These are phyloP conservation scores for Palloptera scutellata DNA, from an alignment of 2,888 invertebrate genomes.

Conservation along the genomic window DNA sequence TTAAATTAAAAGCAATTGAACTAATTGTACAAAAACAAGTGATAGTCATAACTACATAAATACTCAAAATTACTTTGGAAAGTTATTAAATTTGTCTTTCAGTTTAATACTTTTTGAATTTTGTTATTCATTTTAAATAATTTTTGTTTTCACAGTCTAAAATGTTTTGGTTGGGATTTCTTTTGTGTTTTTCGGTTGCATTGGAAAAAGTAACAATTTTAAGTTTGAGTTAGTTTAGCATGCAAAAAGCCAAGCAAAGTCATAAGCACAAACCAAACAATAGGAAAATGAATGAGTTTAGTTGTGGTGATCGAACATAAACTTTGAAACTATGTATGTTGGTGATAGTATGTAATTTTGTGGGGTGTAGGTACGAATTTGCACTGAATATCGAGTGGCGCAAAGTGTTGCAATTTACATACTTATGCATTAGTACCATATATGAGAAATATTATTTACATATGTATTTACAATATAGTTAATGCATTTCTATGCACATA, in stretches of 20 bases:
- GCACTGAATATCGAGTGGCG: too few species aligned
- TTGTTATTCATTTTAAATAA: neutral
- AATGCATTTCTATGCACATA: too few species aligned
- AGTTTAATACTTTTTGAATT: neutral
- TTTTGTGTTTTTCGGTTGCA: constrained; percentile 21
- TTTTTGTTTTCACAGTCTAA: constrained; percentile 32
- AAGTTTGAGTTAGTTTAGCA: constrained; percentile 18
- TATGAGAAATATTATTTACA: too few species aligned
- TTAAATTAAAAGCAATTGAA: too few species aligned
- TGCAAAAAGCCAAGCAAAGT: constrained; percentile 29
- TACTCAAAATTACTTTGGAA: constrained; percentile 1
- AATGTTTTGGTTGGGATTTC: constrained; percentile 46
- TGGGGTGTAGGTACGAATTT: neutral
- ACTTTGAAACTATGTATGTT: neutral
- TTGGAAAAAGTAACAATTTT: constrained; percentile 6
- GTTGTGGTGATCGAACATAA: neutral
- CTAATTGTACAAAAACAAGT: too few species aligned
- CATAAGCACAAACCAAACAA: constrained; percentile 21
- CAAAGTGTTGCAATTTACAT: too few species aligned
- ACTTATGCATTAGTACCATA: too few species aligned
- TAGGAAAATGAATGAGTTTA: constrained; percentile 24
- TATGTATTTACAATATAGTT: too few species aligned
- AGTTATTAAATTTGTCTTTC: constrained; percentile 15
- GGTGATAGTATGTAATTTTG: neutral
- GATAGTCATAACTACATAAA: too few species aligned